Evolutionary conservation across 2,113 vertebrate genomes (phyloP).

Genomic region (Orthonyx spaldingii): DNA sequence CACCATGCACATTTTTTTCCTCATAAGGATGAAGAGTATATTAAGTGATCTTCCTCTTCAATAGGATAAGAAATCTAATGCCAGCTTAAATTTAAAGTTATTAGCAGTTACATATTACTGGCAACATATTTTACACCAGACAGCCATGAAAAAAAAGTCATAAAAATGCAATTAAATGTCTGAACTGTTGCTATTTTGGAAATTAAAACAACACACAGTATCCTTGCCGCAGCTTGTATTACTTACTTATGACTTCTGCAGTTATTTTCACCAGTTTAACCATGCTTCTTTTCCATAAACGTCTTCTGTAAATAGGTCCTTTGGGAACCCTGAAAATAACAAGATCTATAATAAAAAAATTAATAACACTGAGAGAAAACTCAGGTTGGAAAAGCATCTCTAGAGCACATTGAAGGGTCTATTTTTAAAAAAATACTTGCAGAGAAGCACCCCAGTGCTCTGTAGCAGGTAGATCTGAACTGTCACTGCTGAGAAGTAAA

Average conservation of each 20-base stretch:
- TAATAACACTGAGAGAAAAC: constrained; percentile 75
- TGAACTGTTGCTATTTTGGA: constrained; percentile 79
- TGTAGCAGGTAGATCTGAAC: background rate
- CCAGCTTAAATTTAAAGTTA: constrained; percentile 61
- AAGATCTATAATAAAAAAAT: constrained; percentile 81
- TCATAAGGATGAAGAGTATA: background rate
- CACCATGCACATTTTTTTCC: background rate
- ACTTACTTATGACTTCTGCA: constrained; percentile 71
- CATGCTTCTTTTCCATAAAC: constrained; percentile 78
- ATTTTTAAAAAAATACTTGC: background rate
- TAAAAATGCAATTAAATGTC: constrained; percentile 76
- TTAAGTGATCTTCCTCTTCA: constrained; percentile 16
- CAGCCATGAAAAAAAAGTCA: constrained; percentile 66
- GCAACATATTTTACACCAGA: constrained; percentile 72
- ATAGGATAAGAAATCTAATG: constrained; percentile 47
- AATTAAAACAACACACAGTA: constrained; percentile 71
- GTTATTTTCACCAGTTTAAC: constrained; percentile 77
- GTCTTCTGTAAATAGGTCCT: constrained; percentile 70
- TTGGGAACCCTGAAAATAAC: constrained; percentile 77
- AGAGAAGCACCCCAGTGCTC: background rate
- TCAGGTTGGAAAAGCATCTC: constrained; percentile 60
- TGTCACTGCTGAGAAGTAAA: background rate
- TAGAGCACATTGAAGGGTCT: constrained; percentile 59
- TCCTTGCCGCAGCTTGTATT: constrained; percentile 68
- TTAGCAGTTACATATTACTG: constrained; percentile 73